Percentiles rank a stretch among this genome's conserved stretches.
These are phyloP conservation scores for Pherbina coryleti DNA, from an alignment of 2,888 invertebrate genomes.

Conservation along the genomic window DNA sequence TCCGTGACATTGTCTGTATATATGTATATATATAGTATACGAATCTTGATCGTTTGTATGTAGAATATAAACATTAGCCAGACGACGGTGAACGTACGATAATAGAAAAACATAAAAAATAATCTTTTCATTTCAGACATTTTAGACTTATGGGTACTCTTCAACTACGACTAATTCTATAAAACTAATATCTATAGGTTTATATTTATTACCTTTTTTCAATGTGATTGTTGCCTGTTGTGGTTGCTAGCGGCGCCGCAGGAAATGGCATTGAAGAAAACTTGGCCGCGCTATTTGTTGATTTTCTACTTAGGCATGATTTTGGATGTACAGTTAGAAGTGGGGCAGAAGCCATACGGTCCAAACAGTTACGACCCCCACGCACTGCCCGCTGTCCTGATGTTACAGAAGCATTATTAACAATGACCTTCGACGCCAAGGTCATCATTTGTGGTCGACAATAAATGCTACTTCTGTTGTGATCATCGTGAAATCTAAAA, in stretches of 20 bases:
- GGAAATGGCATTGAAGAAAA: neutral
- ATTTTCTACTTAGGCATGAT: constrained; percentile 71
- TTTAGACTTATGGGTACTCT: too few relatives aligned
- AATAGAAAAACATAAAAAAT: too few relatives aligned
- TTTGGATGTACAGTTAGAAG: constrained; percentile 69
- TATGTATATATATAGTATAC: too few relatives aligned
- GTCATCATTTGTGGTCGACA: constrained; percentile 68
- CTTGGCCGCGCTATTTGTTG: constrained; percentile 46
- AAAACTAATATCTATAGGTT: too few relatives aligned
- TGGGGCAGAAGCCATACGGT: constrained; percentile 62
- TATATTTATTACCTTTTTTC: constrained; percentile 53
- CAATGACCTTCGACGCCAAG: constrained; percentile 66
- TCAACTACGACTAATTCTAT: too few relatives aligned
- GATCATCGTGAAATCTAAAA: constrained; percentile 66
- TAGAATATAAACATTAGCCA: too few relatives aligned
- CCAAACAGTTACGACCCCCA: constrained; percentile 56
- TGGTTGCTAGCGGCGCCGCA: constrained; percentile 43
- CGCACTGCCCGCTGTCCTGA: constrained; percentile 46
- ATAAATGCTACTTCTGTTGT: constrained; percentile 62
- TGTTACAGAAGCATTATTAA: constrained; percentile 60
- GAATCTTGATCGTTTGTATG: too few relatives aligned
- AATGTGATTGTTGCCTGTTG: constrained; percentile 9
- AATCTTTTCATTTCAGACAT: too few relatives aligned
- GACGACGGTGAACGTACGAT: too few relatives aligned
- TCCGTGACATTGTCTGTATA: neutral